A percentile compares a stretch with the other conserved stretches of the same genome.
These are phyloP conservation scores for Turdus rufiventris DNA, from an alignment of 2,113 vertebrate genomes.

Conservation along the genomic window DNA sequence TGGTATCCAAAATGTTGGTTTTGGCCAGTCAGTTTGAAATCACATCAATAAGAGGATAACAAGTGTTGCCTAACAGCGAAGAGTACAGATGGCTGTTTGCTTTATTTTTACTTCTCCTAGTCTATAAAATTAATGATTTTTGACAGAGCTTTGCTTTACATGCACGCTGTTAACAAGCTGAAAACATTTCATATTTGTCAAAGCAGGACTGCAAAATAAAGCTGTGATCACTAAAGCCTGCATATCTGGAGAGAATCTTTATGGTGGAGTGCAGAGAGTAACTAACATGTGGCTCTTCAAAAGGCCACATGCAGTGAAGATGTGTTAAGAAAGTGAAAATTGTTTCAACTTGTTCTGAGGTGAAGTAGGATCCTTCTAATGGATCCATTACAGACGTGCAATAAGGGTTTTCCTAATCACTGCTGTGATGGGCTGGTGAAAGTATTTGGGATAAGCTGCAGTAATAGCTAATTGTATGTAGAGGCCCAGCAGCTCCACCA, in stretches of 20 bases:
- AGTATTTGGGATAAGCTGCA: background rate
- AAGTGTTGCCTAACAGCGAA: background rate
- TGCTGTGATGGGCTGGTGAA: background rate
- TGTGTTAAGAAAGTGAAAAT: slow-evolving; percentile 35
- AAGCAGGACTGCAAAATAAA: background rate
- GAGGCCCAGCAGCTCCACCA: slow-evolving; percentile 8
- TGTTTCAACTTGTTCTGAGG: slow-evolving; percentile 22
- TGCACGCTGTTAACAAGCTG: background rate
- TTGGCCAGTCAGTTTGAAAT: background rate
- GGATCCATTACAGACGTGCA: background rate
- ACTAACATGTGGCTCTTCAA: background rate
- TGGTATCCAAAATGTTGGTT: background rate
- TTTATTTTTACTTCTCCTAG: background rate
- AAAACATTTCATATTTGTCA: background rate
- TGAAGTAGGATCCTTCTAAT: background rate
- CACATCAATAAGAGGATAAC: rapidly evolving
- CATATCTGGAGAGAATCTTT: background rate
- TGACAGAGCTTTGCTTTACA: background rate
- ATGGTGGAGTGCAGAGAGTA: background rate
- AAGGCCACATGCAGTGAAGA: slow-evolving; percentile 5
- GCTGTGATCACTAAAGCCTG: background rate
- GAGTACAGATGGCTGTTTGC: background rate
- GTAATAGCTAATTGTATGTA: slow-evolving; percentile 33
- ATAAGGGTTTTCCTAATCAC: background rate
- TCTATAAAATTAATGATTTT: background rate